Conservation (phyloP, 2,797 vertebrate genomes). For the Fistularia commersonii region DNA sequence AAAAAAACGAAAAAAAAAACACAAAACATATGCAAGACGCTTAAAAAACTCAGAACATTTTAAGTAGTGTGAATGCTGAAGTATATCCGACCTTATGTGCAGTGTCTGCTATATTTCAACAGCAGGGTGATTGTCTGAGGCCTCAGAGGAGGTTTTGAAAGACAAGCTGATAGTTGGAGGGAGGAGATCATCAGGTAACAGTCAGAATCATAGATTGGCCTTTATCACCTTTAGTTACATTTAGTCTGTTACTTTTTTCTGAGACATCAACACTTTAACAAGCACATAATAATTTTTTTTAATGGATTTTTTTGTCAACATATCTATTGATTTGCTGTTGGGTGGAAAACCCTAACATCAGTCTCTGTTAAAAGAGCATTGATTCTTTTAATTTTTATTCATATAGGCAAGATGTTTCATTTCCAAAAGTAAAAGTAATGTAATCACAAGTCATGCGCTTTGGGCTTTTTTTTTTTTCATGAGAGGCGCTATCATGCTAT, state of each 20-base stretch:
- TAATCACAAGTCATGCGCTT: conserved; percentile 15
- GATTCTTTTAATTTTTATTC: too few species aligned
- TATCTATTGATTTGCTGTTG: conserved; percentile 21
- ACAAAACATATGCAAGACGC: too few species aligned
- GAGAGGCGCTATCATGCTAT: conserved; percentile 17
- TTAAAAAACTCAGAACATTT: too few species aligned
- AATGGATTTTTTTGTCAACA: too few species aligned
- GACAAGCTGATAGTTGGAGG: conserved; percentile 1
- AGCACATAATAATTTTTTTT: too few species aligned
- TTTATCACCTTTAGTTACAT: conserved; percentile 31
- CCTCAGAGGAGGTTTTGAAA: conserved; percentile 19
- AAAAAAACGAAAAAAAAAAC: too few species aligned
- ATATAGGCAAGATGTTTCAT: conserved; percentile 13
- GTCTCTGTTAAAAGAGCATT: too few species aligned
- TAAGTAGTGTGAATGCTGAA: too few species aligned
- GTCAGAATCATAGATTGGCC: conserved; percentile 31
- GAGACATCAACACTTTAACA: conserved; percentile 6
- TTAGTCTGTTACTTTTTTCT: conserved; percentile 31
- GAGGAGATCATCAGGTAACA: conserved; percentile 30
- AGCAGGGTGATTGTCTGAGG: too few species aligned
- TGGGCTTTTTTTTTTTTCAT: conserved; percentile 21
- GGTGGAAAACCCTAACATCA: too few species aligned
- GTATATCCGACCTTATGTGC: too few species aligned
- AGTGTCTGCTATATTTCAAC: too few species aligned
- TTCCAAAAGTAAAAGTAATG: conserved; percentile 19